phyloP scores from a whole-genome alignment of 2,113 vertebrate genomes.

The Mormyrus iriodes region DNA sequence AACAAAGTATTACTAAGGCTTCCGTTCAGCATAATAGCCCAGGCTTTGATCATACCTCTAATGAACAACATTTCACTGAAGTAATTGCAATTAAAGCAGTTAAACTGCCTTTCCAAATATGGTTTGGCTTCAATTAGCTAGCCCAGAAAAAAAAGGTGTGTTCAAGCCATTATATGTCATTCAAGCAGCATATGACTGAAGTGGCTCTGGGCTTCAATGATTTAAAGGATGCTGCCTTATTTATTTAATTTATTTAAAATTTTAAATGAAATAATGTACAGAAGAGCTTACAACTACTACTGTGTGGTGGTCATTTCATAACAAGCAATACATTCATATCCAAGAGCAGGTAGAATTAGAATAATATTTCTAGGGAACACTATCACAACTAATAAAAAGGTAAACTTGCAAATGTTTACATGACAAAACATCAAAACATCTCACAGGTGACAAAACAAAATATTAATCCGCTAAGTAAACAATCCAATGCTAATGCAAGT shows the following conservation, averaged over 20 bases:
- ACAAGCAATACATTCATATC: background rate
- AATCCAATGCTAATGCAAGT: background rate
- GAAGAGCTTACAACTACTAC: background rate
- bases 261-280: background rate
- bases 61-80: slow-evolving; percentile 8
- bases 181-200: background rate
- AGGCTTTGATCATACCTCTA: slow-evolving; percentile 1
- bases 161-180: background rate
- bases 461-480: background rate
- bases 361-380: background rate
- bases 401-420: background rate
- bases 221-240: background rate
- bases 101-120: slow-evolving; percentile 13
- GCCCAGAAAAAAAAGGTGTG: background rate
- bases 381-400: background rate
- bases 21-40: background rate
- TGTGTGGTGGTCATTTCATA: background rate
- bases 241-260: no score
- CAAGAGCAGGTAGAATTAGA: background rate
- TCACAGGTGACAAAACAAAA: background rate
- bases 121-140: background rate
- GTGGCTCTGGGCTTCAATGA: background rate
- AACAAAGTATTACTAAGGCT: background rate
- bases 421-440: background rate
- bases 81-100: slow-evolving; percentile 14